Percentiles rank a stretch among this genome's conserved stretches.
Evolutionary conservation across 2,113 vertebrate genomes (phyloP).

Genomic region (Halichoerus grypus): DNA sequence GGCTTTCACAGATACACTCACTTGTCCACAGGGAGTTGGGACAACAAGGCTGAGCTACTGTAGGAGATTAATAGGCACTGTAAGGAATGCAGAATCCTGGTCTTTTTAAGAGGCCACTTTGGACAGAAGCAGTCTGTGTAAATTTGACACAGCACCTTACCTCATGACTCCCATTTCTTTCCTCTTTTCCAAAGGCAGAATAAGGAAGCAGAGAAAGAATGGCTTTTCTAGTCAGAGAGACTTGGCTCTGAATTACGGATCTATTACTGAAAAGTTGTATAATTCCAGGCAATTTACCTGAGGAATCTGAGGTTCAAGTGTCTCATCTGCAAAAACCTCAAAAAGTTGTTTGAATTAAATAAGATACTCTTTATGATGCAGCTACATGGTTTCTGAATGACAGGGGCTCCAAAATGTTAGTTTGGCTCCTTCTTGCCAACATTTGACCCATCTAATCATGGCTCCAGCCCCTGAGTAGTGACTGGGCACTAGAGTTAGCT

Average conservation of each 20-base stretch:
- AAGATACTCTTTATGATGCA: neutral
- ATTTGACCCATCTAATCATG: neutral
- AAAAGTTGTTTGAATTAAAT: neutral
- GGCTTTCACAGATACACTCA: neutral
- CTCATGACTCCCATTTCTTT: neutral
- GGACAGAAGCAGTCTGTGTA: neutral
- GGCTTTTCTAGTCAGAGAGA: neutral
- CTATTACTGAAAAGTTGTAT: neutral
- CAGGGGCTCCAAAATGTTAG: neutral
- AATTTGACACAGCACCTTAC: neutral
- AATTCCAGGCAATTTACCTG: neutral
- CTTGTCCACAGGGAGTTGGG: neutral
- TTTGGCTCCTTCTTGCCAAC: neutral
- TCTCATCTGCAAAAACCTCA: neutral
- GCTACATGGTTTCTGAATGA: neutral
- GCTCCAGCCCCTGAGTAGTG: neutral
- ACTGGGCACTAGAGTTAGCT: neutral
- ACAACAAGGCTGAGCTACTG: neutral
- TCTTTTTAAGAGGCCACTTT: neutral
- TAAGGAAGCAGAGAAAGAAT: neutral
- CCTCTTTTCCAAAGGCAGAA: neutral
- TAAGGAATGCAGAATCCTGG: neutral
- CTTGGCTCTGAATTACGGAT: neutral
- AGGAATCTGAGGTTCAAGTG: neutral
- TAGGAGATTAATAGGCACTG: neutral